These are phyloP conservation scores for Thereva nobilitata DNA, from an alignment of 2,888 invertebrate genomes.

Conservation along the genomic window DNA sequence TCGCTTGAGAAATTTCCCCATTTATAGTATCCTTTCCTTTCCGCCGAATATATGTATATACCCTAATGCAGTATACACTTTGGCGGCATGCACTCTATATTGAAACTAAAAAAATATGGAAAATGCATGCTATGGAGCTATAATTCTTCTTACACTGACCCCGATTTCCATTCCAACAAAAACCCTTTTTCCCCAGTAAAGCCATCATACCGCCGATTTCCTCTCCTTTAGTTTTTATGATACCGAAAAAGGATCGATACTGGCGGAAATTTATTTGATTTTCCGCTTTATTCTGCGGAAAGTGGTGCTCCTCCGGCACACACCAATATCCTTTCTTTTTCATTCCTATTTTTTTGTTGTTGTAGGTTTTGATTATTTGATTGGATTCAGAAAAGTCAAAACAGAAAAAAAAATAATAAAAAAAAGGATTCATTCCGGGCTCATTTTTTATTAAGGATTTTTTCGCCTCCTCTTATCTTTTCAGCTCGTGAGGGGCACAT, in stretches of 20 bases:
- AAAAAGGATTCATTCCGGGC: neutral
- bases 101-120: neutral
- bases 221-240: constrained; percentile 2
- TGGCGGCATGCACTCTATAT: no score
- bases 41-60: no score
- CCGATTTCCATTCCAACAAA: neutral
- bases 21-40: no score
- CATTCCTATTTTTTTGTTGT: neutral
- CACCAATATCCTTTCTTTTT: constrained; percentile 4
- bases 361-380: no score
- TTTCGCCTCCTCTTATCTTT: constrained; percentile 45
- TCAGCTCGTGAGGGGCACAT: constrained; percentile 67
- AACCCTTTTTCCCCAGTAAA: no score
- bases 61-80: no score
- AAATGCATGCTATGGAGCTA: constrained; percentile 3
- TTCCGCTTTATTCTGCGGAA: neutral
- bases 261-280: constrained; percentile 13
- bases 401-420: constrained; percentile 12
- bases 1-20: no score
- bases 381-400: neutral
- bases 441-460: constrained; percentile 24
- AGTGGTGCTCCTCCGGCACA: constrained; percentile 1
- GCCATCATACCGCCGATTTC: constrained; percentile 12
- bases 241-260: constrained; percentile 14
- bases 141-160: constrained; percentile 22